Conservation (phyloP, 2,797 vertebrate species). For the Eremophila alpestris region DNA sequence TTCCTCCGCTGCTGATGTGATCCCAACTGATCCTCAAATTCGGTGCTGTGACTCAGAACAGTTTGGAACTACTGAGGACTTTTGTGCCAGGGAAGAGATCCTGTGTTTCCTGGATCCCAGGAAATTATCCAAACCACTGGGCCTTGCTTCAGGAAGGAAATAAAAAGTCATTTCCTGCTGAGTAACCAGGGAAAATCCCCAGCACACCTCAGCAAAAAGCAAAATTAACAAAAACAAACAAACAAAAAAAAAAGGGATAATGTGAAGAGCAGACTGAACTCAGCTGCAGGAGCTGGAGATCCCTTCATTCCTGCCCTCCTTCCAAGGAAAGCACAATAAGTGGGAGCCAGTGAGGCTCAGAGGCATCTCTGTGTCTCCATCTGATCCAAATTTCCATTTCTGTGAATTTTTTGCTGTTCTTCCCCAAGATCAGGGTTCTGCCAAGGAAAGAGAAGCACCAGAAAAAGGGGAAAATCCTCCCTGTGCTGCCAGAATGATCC, state of each 20-base stretch:
- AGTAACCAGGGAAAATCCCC: not conserved
- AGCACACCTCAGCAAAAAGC: not conserved
- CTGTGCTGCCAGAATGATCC: not conserved
- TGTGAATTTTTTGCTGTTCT: not conserved
- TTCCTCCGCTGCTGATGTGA: not conserved
- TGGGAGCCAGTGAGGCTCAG: not conserved
- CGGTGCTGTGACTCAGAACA: rapidly evolving
- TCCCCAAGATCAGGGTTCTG: not conserved
- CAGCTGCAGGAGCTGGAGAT: not conserved
- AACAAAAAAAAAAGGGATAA: not conserved
- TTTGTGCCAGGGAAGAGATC: not conserved
- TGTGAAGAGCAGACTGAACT: not conserved
- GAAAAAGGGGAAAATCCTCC: not conserved
- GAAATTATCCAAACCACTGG: not conserved
- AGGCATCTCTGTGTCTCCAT: not conserved
- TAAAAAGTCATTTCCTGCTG: not conserved
- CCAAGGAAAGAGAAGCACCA: not conserved
- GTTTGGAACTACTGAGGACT: not conserved
- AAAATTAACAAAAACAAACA: not conserved
- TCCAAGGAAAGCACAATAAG: not conserved
- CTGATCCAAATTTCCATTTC: not conserved
- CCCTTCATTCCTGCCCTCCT: not conserved
- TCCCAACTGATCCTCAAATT: not conserved
- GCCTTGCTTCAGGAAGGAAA: not conserved
- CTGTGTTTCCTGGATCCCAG: not conserved